phyloP scores from a whole-genome alignment of 2,797 vertebrate genomes.

The Rhinoraja longicauda region DNA sequence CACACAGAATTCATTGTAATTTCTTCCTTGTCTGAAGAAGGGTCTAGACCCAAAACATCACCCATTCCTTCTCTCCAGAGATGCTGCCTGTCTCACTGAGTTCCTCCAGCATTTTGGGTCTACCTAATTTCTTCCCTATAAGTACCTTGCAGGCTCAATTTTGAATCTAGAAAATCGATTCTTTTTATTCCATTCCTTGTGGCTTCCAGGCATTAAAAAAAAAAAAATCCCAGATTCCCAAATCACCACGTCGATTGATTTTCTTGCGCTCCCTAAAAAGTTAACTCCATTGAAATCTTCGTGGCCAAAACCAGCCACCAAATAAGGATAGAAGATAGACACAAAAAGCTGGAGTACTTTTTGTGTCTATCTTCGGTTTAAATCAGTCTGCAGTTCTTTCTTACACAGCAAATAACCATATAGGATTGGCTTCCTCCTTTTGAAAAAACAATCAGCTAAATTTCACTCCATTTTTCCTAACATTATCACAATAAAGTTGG shows the following conservation, averaged over 20 bases:
- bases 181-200: neutral
- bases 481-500: neutral
- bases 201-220: neutral
- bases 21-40: neutral
- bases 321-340: neutral
- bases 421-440: neutral
- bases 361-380: too few relatives aligned
- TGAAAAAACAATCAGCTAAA: neutral
- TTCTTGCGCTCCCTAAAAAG: neutral
- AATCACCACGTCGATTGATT: neutral
- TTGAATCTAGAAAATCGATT: neutral
- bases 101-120: too few relatives aligned
- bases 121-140: neutral
- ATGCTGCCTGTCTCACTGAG: too few relatives aligned
- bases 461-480: neutral
- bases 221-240: neutral
- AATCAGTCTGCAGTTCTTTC: too few relatives aligned
- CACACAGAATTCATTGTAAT: neutral
- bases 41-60: too few relatives aligned
- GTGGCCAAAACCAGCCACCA: neutral
- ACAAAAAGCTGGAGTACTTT: too few relatives aligned
- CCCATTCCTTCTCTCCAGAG: too few relatives aligned
- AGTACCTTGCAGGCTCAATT: neutral
- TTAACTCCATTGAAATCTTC: neutral
- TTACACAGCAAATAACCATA: neutral